A percentile compares a stretch with the other conserved stretches of the same genome.
These are phyloP conservation scores for Trematomus bernacchii DNA, from an alignment of 2,797 vertebrate genomes.

Conservation along the genomic window DNA sequence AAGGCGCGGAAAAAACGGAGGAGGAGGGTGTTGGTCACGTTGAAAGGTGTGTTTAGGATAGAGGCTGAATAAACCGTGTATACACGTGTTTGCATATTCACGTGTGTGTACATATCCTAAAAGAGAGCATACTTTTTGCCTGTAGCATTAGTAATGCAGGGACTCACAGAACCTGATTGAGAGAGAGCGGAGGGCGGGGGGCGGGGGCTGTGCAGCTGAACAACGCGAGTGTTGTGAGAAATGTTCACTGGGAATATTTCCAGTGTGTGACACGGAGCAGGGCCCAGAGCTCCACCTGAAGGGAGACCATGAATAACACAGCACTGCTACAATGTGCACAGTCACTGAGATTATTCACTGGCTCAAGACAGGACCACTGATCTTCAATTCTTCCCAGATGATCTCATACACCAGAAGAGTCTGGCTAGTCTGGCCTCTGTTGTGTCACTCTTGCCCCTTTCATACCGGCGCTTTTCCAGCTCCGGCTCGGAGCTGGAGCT, in stretches of 20 bases:
- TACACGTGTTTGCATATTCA: neutral
- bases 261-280: slow-evolving; percentile 22
- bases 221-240: slow-evolving; percentile 55
- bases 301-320: slow-evolving; percentile 4
- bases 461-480: too few relatives aligned
- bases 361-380: neutral
- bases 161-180: slow-evolving; percentile 52
- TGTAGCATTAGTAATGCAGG: slow-evolving; percentile 5
- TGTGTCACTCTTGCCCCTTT: too few relatives aligned
- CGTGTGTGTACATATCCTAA: neutral
- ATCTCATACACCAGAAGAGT: slow-evolving; percentile 16
- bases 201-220: slow-evolving; percentile 28
- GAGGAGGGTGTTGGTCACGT: neutral
- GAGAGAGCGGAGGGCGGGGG: slow-evolving; percentile 36
- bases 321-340: neutral
- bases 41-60: slow-evolving; percentile 26
- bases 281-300: slow-evolving; percentile 27
- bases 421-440: slow-evolving; percentile 11
- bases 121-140: slow-evolving; percentile 1
- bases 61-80: slow-evolving; percentile 17
- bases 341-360: neutral
- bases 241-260: slow-evolving; percentile 33
- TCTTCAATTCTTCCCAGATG: slow-evolving; percentile 14
- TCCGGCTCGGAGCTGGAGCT: too few relatives aligned
- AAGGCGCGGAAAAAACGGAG: slow-evolving; percentile 23